Percentiles rank a stretch among this genome's conserved stretches.
Evolutionary conservation across 2,797 vertebrate species (phyloP).

Genomic region (Arnoldichthys spilopterus): DNA sequence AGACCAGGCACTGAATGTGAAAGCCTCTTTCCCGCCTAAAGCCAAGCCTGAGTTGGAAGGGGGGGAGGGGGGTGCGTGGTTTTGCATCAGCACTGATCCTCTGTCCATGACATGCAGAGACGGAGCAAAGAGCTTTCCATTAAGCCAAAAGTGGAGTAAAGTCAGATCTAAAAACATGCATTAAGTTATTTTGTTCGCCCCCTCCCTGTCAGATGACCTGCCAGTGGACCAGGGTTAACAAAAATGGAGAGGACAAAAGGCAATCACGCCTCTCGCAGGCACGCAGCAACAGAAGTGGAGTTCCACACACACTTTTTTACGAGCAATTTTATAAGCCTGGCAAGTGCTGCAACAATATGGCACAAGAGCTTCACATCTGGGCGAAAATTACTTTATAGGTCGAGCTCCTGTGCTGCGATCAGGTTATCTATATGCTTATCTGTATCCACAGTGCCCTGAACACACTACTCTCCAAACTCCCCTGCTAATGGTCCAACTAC

Average conservation of each 20-base stretch:
- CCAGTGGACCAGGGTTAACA: constrained; percentile 10
- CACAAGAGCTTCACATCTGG: background rate
- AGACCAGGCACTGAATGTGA: constrained; percentile 7
- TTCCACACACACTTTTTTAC: background rate
- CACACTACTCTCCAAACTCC: background rate
- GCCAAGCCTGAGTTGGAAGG: background rate
- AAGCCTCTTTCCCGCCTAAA: constrained; percentile 15
- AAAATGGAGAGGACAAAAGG: background rate
- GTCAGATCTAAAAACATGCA: constrained; percentile 30
- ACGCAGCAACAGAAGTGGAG: background rate
- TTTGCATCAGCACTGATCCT: constrained; percentile 41
- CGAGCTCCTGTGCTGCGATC: background rate
- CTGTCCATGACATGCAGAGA: constrained; percentile 32
- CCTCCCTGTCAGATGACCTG: constrained; percentile 2
- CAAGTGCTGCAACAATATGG: background rate
- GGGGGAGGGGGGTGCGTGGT: constrained; percentile 3
- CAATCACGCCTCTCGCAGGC: background rate
- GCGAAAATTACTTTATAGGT: constrained; percentile 2
- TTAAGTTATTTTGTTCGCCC: constrained; percentile 31
- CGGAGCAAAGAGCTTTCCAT: constrained; percentile 34
- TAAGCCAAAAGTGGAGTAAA: constrained; percentile 41
- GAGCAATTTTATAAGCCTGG: background rate
- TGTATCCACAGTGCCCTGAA: too few species aligned
- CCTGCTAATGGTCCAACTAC: background rate
- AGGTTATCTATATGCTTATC: background rate